Evolutionary conservation across 2,888 invertebrate genomes (phyloP), one percentile per base, ranked within the genome.

Genomic region (Magallana nippona): DNA sequence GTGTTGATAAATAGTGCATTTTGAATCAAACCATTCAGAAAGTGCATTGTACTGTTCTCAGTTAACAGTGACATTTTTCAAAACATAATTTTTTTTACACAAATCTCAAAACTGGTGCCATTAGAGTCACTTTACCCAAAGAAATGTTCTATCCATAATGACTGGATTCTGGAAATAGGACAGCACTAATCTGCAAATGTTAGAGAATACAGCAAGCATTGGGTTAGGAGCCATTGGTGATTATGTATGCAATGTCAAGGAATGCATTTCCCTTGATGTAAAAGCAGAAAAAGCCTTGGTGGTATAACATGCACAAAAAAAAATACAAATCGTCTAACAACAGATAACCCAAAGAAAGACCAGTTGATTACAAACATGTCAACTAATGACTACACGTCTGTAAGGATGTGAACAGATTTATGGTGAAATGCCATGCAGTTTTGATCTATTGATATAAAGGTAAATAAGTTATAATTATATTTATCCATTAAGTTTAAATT

Each of bases 131-230:
- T 80, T 80, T 82, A 82, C 82, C 82, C 82, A 77, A n/a, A 82
- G 27, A 82, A 56, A 78, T 82, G 55, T 77, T 55, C 82, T 78
- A 82, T 82, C 82, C 78, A 78, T 32, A 82, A 27, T 27, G 55
- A 77, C 19, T 77, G 56, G 22, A 71, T 32, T 82, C 82, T 79
- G 22, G 82, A 82, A 78, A 27, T 79, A 71, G 79, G 56, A 57
- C 71, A 58, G 11, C 84, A 55, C 17, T 56, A 27, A 82, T 84
- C 84, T 84, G 84, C 22, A 83, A 83, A 77, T 58, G 78, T 57
- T 80, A 80, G 80, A 82, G 32, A 60, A 55, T 57, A 80, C 80
- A 79, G 55, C 79, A 55, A 83, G 62, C 44, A 60, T 79, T 17
- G 56, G 57, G 71, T 71, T 83, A 77, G 77, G 8, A 44, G 44